A percentile compares a stretch with the other conserved stretches of the same genome.
These are phyloP conservation scores for Takifugu rubripes DNA, from an alignment of 2,797 vertebrate genomes.

Conservation along the genomic window DNA sequence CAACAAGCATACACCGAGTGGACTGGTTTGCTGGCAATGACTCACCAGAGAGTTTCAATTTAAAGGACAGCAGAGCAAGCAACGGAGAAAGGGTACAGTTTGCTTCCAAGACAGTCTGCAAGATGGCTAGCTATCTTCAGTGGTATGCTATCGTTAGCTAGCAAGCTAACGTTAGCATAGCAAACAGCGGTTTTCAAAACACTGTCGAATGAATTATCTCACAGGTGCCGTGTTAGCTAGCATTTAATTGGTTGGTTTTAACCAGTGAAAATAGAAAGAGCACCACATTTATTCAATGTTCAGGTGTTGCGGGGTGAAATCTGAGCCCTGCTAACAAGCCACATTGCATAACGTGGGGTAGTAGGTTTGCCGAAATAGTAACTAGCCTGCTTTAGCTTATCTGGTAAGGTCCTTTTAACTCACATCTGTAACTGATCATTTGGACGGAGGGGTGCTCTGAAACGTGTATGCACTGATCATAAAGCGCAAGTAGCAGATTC, in stretches of 20 bases:
- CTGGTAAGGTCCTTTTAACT: constrained; percentile 43
- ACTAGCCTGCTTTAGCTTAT: constrained; percentile 58
- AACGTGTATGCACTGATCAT: constrained; percentile 46
- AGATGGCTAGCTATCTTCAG: constrained; percentile 70
- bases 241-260: constrained; percentile 15
- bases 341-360: constrained; percentile 69
- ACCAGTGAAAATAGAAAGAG: constrained; percentile 18
- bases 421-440: constrained; percentile 81
- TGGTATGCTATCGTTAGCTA: constrained; percentile 71
- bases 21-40: constrained; percentile 76
- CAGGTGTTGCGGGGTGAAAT: constrained; percentile 24
- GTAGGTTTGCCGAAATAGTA: constrained; percentile 54
- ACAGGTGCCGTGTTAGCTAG: constrained; percentile 30
- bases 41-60: constrained; percentile 70
- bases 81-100: constrained; percentile 78
- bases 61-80: constrained; percentile 75
- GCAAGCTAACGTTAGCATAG: constrained; percentile 71
- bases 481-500: constrained; percentile 41
- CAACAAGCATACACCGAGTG: constrained; percentile 71
- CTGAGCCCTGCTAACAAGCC: constrained; percentile 55
- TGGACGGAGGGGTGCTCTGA: constrained; percentile 38
- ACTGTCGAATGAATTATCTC: constrained; percentile 44
- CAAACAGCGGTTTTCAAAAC: constrained; percentile 63
- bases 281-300: constrained; percentile 25
- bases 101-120: constrained; percentile 74